Conservation (phyloP, 2,888 invertebrate species). For the Druceiella hillmani region DNA sequence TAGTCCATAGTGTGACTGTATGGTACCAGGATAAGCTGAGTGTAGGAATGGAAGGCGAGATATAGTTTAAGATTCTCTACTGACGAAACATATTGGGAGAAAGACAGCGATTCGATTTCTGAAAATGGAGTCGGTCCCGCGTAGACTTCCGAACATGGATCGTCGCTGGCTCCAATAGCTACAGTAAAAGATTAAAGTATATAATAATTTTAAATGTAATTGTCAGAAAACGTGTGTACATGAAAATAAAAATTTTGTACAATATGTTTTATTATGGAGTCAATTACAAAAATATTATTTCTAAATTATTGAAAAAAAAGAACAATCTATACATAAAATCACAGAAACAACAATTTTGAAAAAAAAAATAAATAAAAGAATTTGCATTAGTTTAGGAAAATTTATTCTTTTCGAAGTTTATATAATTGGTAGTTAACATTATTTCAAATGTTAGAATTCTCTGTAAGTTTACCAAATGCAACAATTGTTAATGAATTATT, state of each 20-base stretch:
- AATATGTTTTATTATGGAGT: not conserved
- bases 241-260: slow-evolving; percentile 4
- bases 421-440: too few species aligned
- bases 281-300: not conserved
- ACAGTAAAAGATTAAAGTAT: slow-evolving; percentile 16
- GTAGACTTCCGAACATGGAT: slow-evolving; percentile 47
- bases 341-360: slow-evolving; percentile 13
- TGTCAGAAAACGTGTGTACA: slow-evolving; percentile 9
- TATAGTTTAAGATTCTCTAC: slow-evolving; percentile 39
- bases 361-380: too few species aligned
- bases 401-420: too few species aligned
- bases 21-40: slow-evolving; percentile 49
- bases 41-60: slow-evolving; percentile 52
- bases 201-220: slow-evolving; percentile 13
- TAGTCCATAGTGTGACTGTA: slow-evolving; percentile 38
- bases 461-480: too few species aligned
- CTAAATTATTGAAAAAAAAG: slow-evolving; percentile 1
- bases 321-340: slow-evolving; percentile 9
- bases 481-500: too few species aligned
- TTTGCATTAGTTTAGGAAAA: too few species aligned
- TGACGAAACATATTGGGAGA: slow-evolving; percentile 33
- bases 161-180: slow-evolving; percentile 38
- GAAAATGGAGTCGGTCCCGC: slow-evolving; percentile 49
- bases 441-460: too few species aligned
- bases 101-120: slow-evolving; percentile 48